Evolutionary conservation across 2,888 invertebrate genomes (phyloP).

Genomic region (Thera britannica): DNA sequence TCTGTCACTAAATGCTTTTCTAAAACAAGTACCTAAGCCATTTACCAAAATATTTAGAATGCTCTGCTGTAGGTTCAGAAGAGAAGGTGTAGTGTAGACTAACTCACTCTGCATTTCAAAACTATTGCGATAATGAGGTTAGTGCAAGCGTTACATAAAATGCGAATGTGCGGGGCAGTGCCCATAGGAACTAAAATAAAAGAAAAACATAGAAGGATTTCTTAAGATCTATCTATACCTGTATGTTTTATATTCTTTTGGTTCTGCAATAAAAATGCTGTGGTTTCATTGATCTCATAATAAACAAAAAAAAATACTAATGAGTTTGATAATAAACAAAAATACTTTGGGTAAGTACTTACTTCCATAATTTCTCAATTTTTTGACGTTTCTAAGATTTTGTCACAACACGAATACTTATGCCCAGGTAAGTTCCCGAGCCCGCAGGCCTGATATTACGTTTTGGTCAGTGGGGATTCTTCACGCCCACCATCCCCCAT

Average conservation of each 20-base stretch:
- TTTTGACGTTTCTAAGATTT: no score
- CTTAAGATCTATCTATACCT: neutral
- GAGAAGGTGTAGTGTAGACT: constrained; percentile 20
- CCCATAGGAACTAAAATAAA: constrained; percentile 13
- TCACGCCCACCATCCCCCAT: no score
- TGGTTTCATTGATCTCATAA: neutral
- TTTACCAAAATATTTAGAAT: constrained; percentile 17
- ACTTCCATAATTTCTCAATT: no score
- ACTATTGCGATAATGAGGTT: constrained; percentile 35
- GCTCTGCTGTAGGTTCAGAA: constrained; percentile 17
- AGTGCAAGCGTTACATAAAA: constrained; percentile 30
- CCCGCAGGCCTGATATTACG: no score
- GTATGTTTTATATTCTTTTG: neutral
- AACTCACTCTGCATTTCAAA: constrained; percentile 30
- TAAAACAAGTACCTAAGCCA: constrained; percentile 3
- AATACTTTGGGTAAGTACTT: no score
- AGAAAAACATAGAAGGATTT: constrained; percentile 20
- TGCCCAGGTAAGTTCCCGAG: no score
- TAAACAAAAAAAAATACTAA: no score
- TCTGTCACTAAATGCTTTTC: constrained; percentile 10
- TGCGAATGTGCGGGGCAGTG: constrained; percentile 15
- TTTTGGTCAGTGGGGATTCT: no score
- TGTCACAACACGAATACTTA: no score
- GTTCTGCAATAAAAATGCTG: neutral
- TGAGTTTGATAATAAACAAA: no score